These are phyloP conservation scores for Cisticola juncidis DNA, from an alignment of 2,113 vertebrate genomes.

Conservation along the genomic window DNA sequence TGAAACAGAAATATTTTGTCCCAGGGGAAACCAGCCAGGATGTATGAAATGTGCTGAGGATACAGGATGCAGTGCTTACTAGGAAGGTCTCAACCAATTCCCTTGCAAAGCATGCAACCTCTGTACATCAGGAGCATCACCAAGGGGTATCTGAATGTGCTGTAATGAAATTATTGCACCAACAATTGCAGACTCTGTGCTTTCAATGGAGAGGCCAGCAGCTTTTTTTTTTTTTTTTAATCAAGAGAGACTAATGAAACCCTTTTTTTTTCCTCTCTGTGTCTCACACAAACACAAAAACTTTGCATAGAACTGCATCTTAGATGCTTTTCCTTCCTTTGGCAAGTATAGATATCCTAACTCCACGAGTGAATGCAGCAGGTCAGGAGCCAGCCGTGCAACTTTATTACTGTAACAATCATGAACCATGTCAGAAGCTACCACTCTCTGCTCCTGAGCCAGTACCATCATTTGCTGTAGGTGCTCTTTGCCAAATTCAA, in stretches of 20 bases:
- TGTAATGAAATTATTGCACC: neutral
- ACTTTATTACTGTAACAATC: neutral
- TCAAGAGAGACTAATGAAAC: neutral
- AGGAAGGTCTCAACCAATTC: neutral
- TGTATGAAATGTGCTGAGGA: conserved; percentile 44
- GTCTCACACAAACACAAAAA: neutral
- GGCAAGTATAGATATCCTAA: neutral
- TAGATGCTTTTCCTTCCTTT: neutral
- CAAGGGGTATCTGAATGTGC: neutral
- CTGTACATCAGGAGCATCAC: neutral
- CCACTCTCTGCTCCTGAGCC: neutral
- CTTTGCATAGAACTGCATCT: neutral
- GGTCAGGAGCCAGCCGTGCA: neutral
- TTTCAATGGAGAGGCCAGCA: neutral
- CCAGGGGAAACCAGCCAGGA: neutral
- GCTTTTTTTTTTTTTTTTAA: neutral
- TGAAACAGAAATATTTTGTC: conserved; percentile 66
- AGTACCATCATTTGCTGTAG: neutral
- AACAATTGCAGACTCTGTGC: neutral
- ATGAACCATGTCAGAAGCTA: neutral
- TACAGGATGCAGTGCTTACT: neutral
- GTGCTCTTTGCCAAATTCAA: neutral
- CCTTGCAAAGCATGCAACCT: neutral
- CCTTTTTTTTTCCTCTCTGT: neutral
- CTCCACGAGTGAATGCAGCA: neutral